Percentiles rank a stretch among this genome's conserved stretches.
These are phyloP conservation scores for Loripinus fragilis DNA, from an alignment of 2,888 invertebrate species.

Conservation along the genomic window DNA sequence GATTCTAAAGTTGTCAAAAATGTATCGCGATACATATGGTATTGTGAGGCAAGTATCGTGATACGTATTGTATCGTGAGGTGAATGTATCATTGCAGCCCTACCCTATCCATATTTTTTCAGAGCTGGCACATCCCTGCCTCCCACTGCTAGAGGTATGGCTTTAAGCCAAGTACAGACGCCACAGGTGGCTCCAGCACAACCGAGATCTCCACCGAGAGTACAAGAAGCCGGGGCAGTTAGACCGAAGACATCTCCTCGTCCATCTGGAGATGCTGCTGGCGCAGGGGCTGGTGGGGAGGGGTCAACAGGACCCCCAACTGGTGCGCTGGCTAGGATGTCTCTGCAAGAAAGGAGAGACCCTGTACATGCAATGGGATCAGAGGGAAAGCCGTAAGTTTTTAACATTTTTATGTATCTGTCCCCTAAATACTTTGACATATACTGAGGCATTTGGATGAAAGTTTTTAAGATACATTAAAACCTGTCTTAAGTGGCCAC, in stretches of 20 bases:
- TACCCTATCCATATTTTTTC: too few relatives aligned
- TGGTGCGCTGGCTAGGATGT: conserved; percentile 44
- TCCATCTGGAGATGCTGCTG: not conserved
- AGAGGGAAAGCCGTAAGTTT: conserved; percentile 67
- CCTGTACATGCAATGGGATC: conserved; percentile 55
- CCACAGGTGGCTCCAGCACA: conserved; percentile 17
- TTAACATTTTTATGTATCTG: too few relatives aligned
- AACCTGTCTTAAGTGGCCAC: too few relatives aligned
- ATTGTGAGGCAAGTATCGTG: too few relatives aligned
- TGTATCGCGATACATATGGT: too few relatives aligned
- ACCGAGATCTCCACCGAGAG: conserved; percentile 5
- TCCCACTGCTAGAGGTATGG: conserved; percentile 19
- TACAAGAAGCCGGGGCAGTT: not conserved
- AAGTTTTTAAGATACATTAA: too few relatives aligned
- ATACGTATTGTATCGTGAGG: too few relatives aligned
- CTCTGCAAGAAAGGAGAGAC: conserved; percentile 43
- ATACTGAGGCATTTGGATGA: too few relatives aligned
- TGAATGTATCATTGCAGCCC: too few relatives aligned
- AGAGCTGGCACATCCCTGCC: conserved; percentile 49
- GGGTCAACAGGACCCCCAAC: conserved; percentile 25
- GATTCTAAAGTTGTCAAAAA: too few relatives aligned
- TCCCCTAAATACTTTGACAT: too few relatives aligned
- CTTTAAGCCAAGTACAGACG: not conserved
- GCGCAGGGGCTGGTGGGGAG: not conserved
- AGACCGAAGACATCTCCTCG: conserved; percentile 1